Percentiles rank a stretch among this genome's conserved stretches.
phyloP scores from a whole-genome alignment of 2,113 vertebrate species.

The Polypterus bichir region DNA sequence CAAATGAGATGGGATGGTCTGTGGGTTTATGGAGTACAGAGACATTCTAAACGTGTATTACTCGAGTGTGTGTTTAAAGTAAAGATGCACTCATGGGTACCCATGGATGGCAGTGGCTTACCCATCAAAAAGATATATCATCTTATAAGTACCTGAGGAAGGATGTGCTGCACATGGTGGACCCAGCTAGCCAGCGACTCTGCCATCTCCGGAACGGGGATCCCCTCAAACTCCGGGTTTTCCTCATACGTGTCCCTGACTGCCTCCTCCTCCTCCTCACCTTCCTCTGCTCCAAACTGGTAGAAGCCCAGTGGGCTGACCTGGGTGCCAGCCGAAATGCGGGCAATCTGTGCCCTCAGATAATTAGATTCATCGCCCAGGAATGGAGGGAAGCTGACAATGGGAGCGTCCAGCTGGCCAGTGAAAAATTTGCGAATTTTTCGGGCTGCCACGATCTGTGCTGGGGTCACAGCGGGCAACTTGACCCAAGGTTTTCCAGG shows the following conservation, averaged over 20 bases:
- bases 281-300: slow-evolving; percentile 71
- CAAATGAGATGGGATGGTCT: too few relatives aligned
- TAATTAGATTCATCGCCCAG: slow-evolving; percentile 84
- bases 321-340: slow-evolving; percentile 83
- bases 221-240: slow-evolving; percentile 76
- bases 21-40: too few relatives aligned
- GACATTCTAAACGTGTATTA: not conserved
- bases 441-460: slow-evolving; percentile 70
- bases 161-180: slow-evolving; percentile 73
- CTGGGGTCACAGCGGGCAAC: slow-evolving; percentile 72
- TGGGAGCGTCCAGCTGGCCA: slow-evolving; percentile 58
- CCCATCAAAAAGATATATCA: not conserved
- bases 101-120: too few relatives aligned
- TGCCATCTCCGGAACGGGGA: slow-evolving; percentile 55
- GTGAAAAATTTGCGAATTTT: slow-evolving; percentile 78
- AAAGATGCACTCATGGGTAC: too few relatives aligned
- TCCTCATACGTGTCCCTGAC: slow-evolving; percentile 53
- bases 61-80: not conserved
- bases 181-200: slow-evolving; percentile 75
- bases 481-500: slow-evolving; percentile 73
- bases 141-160: slow-evolving; percentile 64
- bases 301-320: slow-evolving; percentile 82
- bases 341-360: slow-evolving; percentile 80
- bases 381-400: slow-evolving; percentile 79
- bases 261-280: slow-evolving; percentile 65